Base-by-base conservation (phyloP, 2,113 vertebrate species). In the Plestiodon gilberti region DNA sequence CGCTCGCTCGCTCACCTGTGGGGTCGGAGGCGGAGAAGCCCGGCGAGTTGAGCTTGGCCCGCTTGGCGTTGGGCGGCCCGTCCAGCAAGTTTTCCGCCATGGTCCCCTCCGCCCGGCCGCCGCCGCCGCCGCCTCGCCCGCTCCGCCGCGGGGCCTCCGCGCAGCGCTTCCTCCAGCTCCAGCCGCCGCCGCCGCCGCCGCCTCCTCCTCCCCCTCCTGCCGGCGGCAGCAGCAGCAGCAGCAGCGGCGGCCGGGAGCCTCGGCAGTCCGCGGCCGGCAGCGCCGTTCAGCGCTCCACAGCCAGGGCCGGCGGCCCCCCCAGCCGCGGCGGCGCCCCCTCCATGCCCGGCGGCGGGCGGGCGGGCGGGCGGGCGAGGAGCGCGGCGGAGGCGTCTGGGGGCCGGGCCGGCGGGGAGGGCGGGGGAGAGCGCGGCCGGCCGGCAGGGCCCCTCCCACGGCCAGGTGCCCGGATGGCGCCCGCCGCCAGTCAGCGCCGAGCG, bases 41-140 rank as follows among this genome's bases (percentile, higher is more conserved):
- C 83, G 98, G 97, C 86, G 98, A 98, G 96, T 97, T 97, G 64
- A 98, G 97, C 95, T 98, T 98, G 94, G 97, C 96, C 96, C 98
- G 96, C 96, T 98, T 98, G 92, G 98, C 97, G 94, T 96, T 97
- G 91, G 98, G 96, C 94, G 98, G 97, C 96, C 97, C 98, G 87
- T 98, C 98, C 97, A 98, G 95, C 90, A 98, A 94, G 96, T 98
- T 98, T 94, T 98, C 98, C 95, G 97, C 98, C 98, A 98, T 98
- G 77, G 84, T 28, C 94, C 93, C 92, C 91, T 77, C 5, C 11
- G 55, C 55, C 90, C 91, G 80, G 92, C 90, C 13, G 22, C 70
- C 13, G 55, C 59, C 3, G 38, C 83, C 38, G 6, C 18, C 43
- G 59, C 90, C 78, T 33, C 57, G 52, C 15, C 15, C 9, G 25